Percentiles rank a stretch among this genome's conserved stretches.
Evolutionary conservation across 2,797 vertebrate species (phyloP).

Genomic region (Enteromius argenteus): DNA sequence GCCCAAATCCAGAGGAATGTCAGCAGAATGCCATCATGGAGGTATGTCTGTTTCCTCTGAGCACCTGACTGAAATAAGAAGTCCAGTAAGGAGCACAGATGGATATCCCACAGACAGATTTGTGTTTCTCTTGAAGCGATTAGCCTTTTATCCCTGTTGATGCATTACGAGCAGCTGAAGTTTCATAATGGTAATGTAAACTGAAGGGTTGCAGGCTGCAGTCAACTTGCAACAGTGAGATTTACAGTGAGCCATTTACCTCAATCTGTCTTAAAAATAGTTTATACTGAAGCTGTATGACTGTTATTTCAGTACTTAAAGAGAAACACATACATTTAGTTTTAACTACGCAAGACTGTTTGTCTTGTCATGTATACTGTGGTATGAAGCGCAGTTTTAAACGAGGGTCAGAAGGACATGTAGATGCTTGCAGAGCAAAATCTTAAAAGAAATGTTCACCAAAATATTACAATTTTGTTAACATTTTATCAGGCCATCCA

Average conservation of each 20-base stretch:
- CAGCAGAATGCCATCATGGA: background rate
- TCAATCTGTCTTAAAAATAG: background rate
- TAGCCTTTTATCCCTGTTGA: conserved; percentile 33
- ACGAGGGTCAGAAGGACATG: background rate
- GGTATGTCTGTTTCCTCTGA: background rate
- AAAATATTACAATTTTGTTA: background rate
- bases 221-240: background rate
- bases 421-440: background rate
- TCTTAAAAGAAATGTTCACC: background rate
- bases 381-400: background rate
- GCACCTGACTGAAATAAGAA: conserved; percentile 15
- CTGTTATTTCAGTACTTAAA: conserved; percentile 10
- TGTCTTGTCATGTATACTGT: conserved; percentile 20
- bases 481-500: background rate
- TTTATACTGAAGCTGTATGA: conserved; percentile 3
- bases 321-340: conserved; percentile 16
- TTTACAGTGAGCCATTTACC: conserved; percentile 5
- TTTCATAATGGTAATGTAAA: conserved; percentile 18
- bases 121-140: conserved; percentile 26
- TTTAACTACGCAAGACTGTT: background rate
- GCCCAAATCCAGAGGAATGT: background rate
- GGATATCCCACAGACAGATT: conserved; percentile 16
- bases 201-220: conserved; percentile 17
- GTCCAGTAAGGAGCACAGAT: conserved; percentile 5
- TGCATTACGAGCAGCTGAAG: conserved; percentile 18